Percentiles rank a stretch among this genome's conserved stretches.
These are phyloP conservation scores for Remorina albescens DNA, from an alignment of 2,797 vertebrate species.

Conservation along the genomic window DNA sequence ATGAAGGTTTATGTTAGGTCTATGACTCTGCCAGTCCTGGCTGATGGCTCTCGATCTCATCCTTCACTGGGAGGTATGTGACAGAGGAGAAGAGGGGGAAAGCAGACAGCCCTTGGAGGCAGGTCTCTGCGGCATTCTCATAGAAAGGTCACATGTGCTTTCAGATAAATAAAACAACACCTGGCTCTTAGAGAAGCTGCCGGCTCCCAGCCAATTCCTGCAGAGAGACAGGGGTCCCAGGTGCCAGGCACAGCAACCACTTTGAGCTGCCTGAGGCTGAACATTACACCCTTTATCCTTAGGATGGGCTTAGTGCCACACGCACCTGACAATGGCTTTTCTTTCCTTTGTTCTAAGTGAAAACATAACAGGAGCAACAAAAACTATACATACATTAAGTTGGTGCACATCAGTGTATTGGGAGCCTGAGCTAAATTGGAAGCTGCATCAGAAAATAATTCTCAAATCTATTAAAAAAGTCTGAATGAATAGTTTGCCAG, in stretches of 20 bases:
- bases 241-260: slow-evolving; percentile 73
- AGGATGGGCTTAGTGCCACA: slow-evolving; percentile 51
- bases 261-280: slow-evolving; percentile 76
- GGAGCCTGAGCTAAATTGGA: background rate
- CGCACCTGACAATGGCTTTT: slow-evolving; percentile 41
- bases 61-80: slow-evolving; percentile 61
- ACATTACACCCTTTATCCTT: slow-evolving; percentile 77
- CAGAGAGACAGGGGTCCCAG: slow-evolving; percentile 77
- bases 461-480: background rate
- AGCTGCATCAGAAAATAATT: background rate
- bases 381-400: background rate
- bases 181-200: slow-evolving; percentile 75
- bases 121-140: slow-evolving; percentile 66
- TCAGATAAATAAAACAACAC: slow-evolving; percentile 85
- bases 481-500: background rate
- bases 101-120: slow-evolving; percentile 67
- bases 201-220: slow-evolving; percentile 73
- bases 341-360: slow-evolving; percentile 12
- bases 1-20: slow-evolving; percentile 27
- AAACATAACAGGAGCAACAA: slow-evolving; percentile 29
- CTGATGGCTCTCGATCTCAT: slow-evolving; percentile 59
- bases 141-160: slow-evolving; percentile 80
- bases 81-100: slow-evolving; percentile 51
- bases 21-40: slow-evolving; percentile 38
- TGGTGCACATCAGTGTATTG: background rate